A percentile compares a stretch with the other conserved stretches of the same genome.
These are phyloP conservation scores for Theretra japonica DNA, from an alignment of 2,888 invertebrate species.

Conservation along the genomic window DNA sequence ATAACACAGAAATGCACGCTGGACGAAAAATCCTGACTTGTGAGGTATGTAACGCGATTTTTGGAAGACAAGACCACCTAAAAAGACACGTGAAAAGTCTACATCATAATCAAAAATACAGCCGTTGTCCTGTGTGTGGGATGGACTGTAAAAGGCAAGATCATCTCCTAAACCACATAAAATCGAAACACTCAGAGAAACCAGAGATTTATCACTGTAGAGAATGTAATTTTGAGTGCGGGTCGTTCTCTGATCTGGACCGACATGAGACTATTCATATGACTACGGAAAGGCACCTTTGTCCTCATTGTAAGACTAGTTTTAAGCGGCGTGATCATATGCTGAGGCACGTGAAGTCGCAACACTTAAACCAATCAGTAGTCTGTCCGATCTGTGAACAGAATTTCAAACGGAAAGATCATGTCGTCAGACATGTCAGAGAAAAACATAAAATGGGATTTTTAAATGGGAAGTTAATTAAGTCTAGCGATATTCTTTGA, in stretches of 20 bases:
- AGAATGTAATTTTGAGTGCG: conserved; percentile 7
- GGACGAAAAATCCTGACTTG: conserved; percentile 52
- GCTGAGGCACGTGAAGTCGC: conserved; percentile 61
- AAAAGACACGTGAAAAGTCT: conserved; percentile 60
- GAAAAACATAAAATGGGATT: conserved; percentile 64
- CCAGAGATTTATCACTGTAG: conserved; percentile 53
- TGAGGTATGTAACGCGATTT: conserved; percentile 51
- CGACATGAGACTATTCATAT: not conserved
- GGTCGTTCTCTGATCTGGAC: not conserved
- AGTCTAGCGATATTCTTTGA: conserved; percentile 43
- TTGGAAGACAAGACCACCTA: conserved; percentile 60
- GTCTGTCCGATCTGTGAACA: conserved; percentile 60
- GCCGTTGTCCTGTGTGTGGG: conserved; percentile 57
- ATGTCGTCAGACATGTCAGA: conserved; percentile 60
- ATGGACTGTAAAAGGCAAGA: conserved; percentile 56
- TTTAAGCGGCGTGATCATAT: conserved; percentile 68
- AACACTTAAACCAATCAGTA: conserved; percentile 56
- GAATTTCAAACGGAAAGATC: conserved; percentile 63
- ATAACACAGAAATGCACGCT: conserved; percentile 53
- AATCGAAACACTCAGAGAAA: conserved; percentile 54
- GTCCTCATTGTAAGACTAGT: conserved; percentile 54
- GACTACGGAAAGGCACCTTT: conserved; percentile 50
- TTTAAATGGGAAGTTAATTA: conserved; percentile 54
- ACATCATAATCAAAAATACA: conserved; percentile 40
- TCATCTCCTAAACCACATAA: conserved; percentile 54